Base-by-base conservation (phyloP, 2,888 invertebrate species). In the Andrena chrysosceles region DNA sequence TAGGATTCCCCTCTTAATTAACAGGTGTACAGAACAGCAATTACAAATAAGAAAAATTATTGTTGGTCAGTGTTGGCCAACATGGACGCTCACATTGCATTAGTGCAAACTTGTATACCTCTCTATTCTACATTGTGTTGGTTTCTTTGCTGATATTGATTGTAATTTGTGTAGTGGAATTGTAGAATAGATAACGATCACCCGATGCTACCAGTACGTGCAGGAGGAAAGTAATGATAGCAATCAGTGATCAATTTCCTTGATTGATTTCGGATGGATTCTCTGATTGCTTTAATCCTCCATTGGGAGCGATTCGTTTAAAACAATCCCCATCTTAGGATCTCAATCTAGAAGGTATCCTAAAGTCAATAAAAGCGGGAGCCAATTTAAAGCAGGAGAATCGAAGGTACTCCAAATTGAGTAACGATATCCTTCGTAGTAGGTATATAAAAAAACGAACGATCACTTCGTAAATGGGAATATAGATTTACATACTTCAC, bases 241-340 rank as follows among this genome's bases (percentile, higher is more conserved):
- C 68, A 64, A 81, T 81, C 80, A 73, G 13, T 35, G 80, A 64
- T 64, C 64, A 73, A 73, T 80, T 73, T 72, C 56, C 63, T 72
- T 62, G 79, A 81, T 81, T 68, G 81, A 79, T 71, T 56, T 79
- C 63, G 66, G 79, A 80, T 80, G 78, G 79, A 70, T 42, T 66
- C 54, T 78, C 79, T 62, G 80, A 80, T 71, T 80, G 79, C 23
- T 5, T n/a, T 33, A 10, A 26, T 29, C 52, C 48, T 35, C 31
- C 16, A 29, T 70, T 35, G 29, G 20, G 5, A 2, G n/a, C 10
- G 42, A 49, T 64, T 52, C 60, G 31, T 63, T 63, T 48, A 35
- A 70, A 75, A 75, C 67, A 62, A 68, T 68, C 62, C 56, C 20
- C 63, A 16, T 13, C 16, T 26, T 29, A 20, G 20, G 16, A 42